A percentile compares a stretch with the other conserved stretches of the same genome.
Conservation (phyloP, 2,797 vertebrate species). For the Babyrousa celebensis region DNA sequence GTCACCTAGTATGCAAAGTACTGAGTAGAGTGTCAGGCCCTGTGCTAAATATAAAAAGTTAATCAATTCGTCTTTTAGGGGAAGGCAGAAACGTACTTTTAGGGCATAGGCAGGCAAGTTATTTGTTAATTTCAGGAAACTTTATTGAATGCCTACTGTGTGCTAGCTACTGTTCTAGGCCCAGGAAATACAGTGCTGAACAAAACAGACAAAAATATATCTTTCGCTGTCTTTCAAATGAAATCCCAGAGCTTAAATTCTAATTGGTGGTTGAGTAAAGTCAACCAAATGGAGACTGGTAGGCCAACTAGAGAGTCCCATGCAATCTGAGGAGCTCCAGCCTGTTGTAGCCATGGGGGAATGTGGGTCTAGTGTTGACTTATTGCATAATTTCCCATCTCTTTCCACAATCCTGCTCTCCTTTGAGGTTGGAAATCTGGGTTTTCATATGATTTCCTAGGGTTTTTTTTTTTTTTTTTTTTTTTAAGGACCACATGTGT, state of each 20-base stretch:
- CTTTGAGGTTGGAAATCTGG: slow-evolving; percentile 39
- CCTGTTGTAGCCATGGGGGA: not conserved
- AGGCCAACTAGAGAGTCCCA: not conserved
- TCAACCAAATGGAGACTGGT: slow-evolving; percentile 29
- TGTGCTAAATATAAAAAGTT: slow-evolving; percentile 41
- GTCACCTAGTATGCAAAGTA: slow-evolving; percentile 43
- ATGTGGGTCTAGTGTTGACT: not conserved
- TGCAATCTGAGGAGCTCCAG: not conserved
- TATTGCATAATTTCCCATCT: not conserved
- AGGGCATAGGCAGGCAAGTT: not conserved
- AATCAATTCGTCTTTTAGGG: slow-evolving; percentile 45
- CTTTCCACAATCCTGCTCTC: not conserved
- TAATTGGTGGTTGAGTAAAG: slow-evolving; percentile 26
- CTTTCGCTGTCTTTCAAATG: not conserved
- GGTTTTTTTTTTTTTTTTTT: not conserved
- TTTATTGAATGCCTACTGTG: slow-evolving; percentile 2
- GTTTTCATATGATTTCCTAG: slow-evolving; percentile 1
- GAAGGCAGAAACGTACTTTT: slow-evolving; percentile 35
- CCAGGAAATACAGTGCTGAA: slow-evolving; percentile 18
- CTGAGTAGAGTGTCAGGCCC: not conserved
- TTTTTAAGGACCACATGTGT: too few relatives aligned
- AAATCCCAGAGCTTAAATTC: slow-evolving; percentile 59
- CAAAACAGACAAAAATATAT: slow-evolving; percentile 41
- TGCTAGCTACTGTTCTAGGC: not conserved
- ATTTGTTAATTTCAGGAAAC: slow-evolving; percentile 58